These are phyloP conservation scores for Epirrita christyi DNA, from an alignment of 2,888 invertebrate species.

Conservation along the genomic window DNA sequence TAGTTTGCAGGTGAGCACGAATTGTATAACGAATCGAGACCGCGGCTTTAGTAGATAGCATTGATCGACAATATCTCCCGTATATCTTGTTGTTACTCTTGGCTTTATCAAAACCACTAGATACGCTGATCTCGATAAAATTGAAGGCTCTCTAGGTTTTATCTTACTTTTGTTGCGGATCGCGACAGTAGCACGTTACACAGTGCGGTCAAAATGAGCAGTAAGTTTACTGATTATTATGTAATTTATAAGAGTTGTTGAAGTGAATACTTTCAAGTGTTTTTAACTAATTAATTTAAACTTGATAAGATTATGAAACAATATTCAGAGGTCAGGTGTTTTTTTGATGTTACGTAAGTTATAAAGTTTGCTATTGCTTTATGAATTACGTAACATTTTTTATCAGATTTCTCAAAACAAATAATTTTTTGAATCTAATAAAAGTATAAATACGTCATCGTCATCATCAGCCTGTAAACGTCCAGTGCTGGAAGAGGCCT, in stretches of 20 bases:
- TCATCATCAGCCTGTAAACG: no score
- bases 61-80: conserved; percentile 70
- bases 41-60: conserved; percentile 50
- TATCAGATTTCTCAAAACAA: no score
- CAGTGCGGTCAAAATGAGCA: conserved; percentile 69
- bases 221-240: conserved; percentile 55
- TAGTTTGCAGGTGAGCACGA: neutral
- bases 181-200: conserved; percentile 54
- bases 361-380: no score
- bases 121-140: conserved; percentile 73
- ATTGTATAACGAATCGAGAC: conserved; percentile 14
- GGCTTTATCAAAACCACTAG: conserved; percentile 60
- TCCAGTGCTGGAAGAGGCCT: no score
- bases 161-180: conserved; percentile 65
- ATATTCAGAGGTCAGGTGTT: no score
- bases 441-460: no score
- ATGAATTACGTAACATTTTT: no score
- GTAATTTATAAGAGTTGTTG: neutral
- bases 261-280: neutral
- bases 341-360: no score
- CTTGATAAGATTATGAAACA: no score
- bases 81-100: conserved; percentile 50
- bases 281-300: no score
- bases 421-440: no score
- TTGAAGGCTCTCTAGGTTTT: conserved; percentile 55